Evolutionary conservation across 1,140 invertebrate genomes (phyloP).

Genomic region (Panulirus ornatus): DNA sequence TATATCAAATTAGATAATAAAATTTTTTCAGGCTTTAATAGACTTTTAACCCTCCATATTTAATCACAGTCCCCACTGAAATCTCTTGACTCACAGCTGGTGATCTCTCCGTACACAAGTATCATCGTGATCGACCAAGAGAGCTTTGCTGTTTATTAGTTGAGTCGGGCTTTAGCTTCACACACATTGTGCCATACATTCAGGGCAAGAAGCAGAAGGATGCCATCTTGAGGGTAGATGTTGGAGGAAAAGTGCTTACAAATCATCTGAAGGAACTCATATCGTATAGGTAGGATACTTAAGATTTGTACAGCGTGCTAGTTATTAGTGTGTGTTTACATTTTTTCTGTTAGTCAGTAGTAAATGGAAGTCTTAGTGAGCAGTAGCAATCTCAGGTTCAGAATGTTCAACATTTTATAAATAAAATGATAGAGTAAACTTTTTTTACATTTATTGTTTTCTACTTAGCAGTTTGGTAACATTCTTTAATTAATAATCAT

Average conservation of each 20-base stretch:
- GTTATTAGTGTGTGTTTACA: no score
- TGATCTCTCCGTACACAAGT: slow-evolving; percentile 81
- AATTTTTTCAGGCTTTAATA: no score
- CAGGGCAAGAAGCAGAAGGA: slow-evolving; percentile 90
- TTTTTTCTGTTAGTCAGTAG: no score
- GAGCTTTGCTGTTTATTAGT: slow-evolving; percentile 90
- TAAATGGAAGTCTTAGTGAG: no score
- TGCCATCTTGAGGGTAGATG: slow-evolving; percentile 90
- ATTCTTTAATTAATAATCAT: no score
- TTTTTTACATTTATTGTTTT: no score
- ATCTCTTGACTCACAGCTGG: slow-evolving; percentile 79
- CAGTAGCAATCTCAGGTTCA: no score
- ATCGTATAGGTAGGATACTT: slow-evolving; percentile 84
- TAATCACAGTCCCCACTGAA: background rate
- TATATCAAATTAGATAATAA: no score
- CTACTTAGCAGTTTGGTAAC: no score
- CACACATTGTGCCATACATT: slow-evolving; percentile 96
- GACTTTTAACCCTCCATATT: no score
- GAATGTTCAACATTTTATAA: no score
- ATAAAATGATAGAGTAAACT: no score
- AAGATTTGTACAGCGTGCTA: background rate
- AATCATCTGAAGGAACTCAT: slow-evolving; percentile 99
- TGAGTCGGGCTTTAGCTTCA: slow-evolving; percentile 97
- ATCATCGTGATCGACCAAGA: slow-evolving; percentile 80
- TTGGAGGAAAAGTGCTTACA: slow-evolving; percentile 98